Conservation (phyloP, 2,113 vertebrate species). For the Leiothrix lutea region DNA sequence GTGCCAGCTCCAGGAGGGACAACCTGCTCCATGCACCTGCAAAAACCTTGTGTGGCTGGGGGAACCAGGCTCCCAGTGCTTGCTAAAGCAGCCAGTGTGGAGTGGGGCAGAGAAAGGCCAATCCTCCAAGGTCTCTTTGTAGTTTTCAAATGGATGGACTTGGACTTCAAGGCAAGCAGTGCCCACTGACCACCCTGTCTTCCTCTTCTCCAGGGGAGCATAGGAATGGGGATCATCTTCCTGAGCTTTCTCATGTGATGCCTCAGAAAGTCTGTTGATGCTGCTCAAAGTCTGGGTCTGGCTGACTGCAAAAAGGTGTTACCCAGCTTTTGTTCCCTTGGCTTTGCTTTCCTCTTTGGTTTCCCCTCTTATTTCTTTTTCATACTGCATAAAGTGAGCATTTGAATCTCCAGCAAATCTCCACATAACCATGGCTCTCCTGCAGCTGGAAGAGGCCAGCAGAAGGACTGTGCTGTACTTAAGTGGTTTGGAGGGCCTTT, state of each 20-base stretch:
- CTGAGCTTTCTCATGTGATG: background rate
- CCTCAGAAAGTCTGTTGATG: background rate
- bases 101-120: background rate
- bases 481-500: background rate
- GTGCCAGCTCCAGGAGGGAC: background rate
- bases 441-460: background rate
- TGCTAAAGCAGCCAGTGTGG: rapidly evolving
- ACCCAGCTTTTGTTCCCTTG: background rate
- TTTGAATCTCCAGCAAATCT: background rate
- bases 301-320: background rate
- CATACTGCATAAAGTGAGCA: background rate
- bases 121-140: background rate
- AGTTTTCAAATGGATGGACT: background rate
- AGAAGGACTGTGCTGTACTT: background rate
- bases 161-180: background rate
- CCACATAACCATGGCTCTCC: background rate
- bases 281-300: background rate
- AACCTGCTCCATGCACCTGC: rapidly evolving
- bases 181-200: background rate
- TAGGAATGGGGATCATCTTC: background rate
- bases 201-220: background rate
- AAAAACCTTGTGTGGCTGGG: background rate
- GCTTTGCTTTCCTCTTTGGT: background rate
- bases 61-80: rapidly evolving
- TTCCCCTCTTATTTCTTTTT: background rate